phyloP scores from a whole-genome alignment of 2,888 invertebrate genomes.

The Callinectes sapidus region DNA sequence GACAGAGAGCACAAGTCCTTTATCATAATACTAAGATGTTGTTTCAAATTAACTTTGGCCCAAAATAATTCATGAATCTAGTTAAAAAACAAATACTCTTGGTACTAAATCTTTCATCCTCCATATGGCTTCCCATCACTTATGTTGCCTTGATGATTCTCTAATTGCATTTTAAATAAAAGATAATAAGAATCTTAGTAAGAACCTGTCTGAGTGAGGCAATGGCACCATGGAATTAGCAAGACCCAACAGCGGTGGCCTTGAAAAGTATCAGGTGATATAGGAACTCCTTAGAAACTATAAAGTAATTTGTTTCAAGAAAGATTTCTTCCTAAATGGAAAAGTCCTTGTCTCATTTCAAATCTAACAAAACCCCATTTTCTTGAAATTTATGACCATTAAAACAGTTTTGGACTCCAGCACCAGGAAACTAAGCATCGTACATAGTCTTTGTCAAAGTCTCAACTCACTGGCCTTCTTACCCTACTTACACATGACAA shows the following conservation, averaged over 20 bases:
- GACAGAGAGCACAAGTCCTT: slow-evolving; percentile 29
- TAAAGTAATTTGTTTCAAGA: slow-evolving; percentile 4
- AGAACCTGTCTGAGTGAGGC: no score
- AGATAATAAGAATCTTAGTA: neutral
- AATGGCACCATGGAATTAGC: slow-evolving; percentile 15
- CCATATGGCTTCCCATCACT: neutral
- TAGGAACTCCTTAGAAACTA: slow-evolving; percentile 33
- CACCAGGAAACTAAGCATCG: slow-evolving; percentile 5
- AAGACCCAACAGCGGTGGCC: neutral
- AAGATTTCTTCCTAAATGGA: slow-evolving; percentile 27
- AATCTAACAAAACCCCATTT: neutral
- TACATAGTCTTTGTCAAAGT: neutral
- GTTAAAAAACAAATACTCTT: neutral
- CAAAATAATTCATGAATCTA: neutral
- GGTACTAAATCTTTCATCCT: neutral
- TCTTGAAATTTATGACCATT: neutral
- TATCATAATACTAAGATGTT: neutral
- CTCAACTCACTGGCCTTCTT: neutral
- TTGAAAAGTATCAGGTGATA: slow-evolving; percentile 30
- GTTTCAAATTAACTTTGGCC: neutral
- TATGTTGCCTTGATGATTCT: neutral
- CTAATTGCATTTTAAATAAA: neutral
- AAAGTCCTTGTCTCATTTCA: neutral
- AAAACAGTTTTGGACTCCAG: neutral
- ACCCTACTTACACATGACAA: neutral